These are phyloP conservation scores for Daboia siamensis DNA, from an alignment of 2,113 vertebrate genomes.

Conservation along the genomic window DNA sequence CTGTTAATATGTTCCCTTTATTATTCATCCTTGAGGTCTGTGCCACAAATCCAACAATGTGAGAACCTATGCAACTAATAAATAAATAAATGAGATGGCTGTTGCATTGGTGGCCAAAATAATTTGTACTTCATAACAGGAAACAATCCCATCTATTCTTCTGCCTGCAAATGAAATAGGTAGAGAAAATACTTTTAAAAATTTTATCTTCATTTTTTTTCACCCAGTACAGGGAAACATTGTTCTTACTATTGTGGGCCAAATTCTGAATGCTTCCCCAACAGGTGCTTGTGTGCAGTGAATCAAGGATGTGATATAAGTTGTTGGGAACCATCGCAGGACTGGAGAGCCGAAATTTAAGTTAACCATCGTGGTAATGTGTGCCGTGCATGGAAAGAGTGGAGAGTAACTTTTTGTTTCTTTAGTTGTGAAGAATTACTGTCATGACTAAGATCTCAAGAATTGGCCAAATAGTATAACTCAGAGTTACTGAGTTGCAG, in stretches of 20 bases:
- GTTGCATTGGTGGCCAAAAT: not conserved
- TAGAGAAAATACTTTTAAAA: not conserved
- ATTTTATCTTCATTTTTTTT: not conserved
- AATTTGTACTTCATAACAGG: rapidly evolving
- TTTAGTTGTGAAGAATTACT: not conserved
- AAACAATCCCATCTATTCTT: not conserved
- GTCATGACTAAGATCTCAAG: not conserved
- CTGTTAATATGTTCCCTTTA: constrained; percentile 9
- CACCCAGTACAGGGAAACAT: not conserved
- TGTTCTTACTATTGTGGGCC: not conserved
- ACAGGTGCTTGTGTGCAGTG: not conserved
- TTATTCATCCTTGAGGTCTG: constrained; percentile 23
- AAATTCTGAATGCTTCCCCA: not conserved
- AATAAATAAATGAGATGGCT: not conserved
- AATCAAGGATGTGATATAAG: not conserved
- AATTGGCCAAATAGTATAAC: not conserved
- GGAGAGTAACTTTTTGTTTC: not conserved
- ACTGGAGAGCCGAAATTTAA: not conserved
- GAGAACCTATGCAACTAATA: not conserved
- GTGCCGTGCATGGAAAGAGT: not conserved
- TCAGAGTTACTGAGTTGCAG: not conserved
- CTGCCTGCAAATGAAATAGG: not conserved
- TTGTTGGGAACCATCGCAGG: not conserved
- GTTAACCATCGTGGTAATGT: not conserved
- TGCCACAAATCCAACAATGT: not conserved